phyloP scores from a whole-genome alignment of 2,797 vertebrate species.

The Eupleurogrammus muticus region DNA sequence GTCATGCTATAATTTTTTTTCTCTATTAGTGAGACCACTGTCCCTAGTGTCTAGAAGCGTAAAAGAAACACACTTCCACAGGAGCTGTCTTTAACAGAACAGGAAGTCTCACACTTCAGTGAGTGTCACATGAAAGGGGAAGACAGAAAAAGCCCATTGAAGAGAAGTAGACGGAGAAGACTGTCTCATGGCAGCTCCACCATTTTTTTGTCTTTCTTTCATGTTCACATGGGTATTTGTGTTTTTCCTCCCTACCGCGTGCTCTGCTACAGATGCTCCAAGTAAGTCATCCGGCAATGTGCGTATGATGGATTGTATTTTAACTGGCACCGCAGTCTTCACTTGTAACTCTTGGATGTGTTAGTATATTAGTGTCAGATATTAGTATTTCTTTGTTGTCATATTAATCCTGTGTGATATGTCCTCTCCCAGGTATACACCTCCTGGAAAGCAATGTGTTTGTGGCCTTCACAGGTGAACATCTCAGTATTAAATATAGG shows the following conservation, averaged over 20 bases:
- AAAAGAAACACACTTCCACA: constrained; percentile 38
- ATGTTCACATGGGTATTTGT: constrained; percentile 43
- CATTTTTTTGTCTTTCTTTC: neutral
- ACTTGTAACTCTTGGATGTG: neutral
- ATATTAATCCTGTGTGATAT: constrained; percentile 1
- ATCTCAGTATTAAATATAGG: accelerated
- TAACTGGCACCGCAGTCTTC: neutral
- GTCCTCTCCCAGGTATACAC: constrained; percentile 41
- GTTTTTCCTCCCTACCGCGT: constrained; percentile 26
- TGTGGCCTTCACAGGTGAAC: constrained; percentile 64
- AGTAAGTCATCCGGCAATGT: constrained; percentile 57
- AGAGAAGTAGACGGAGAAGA: neutral
- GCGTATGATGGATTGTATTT: neutral
- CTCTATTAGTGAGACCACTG: constrained; percentile 1
- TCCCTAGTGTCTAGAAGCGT: constrained; percentile 15
- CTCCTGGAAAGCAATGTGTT: constrained; percentile 49
- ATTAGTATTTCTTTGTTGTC: neutral
- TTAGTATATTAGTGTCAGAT: too few species aligned
- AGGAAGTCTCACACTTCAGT: constrained; percentile 57
- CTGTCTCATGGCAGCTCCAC: constrained; percentile 25
- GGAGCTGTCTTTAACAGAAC: constrained; percentile 68
- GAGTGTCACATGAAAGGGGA: constrained; percentile 7
- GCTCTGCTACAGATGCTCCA: constrained; percentile 7
- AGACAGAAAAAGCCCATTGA: neutral
- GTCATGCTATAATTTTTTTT: constrained; percentile 2